These are phyloP conservation scores for Heliopora coerulea DNA, from an alignment of 92 coral and sea anemone species.

Conservation along the genomic window DNA sequence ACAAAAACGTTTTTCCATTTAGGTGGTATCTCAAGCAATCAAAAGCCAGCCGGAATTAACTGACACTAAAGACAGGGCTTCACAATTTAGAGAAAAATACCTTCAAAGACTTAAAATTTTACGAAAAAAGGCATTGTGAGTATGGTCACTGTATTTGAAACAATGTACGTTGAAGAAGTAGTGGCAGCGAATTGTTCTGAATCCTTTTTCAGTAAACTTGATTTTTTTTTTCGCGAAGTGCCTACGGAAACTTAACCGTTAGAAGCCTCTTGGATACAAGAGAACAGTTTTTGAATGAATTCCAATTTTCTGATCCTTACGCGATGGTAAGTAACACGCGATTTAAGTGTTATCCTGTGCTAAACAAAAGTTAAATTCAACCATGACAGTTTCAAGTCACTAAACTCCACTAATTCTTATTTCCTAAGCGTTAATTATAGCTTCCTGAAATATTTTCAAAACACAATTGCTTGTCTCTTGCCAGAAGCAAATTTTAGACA, in stretches of 20 bases:
- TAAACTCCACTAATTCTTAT: too few species aligned
- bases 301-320: slow-evolving; percentile 83
- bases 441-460: too few species aligned
- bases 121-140: slow-evolving; percentile 82
- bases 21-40: slow-evolving; percentile 84
- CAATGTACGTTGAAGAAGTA: too few species aligned
- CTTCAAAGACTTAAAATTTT: slow-evolving; percentile 65
- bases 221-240: slow-evolving; percentile 51
- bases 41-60: slow-evolving; percentile 67
- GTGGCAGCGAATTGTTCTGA: too few species aligned
- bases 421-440: too few species aligned
- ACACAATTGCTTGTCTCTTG: too few species aligned
- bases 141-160: too few species aligned
- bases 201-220: too few species aligned
- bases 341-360: too few species aligned
- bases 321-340: slow-evolving; percentile 64
- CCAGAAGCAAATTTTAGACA: too few species aligned
- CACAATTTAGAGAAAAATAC: slow-evolving; percentile 80
- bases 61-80: slow-evolving; percentile 83
- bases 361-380: too few species aligned
- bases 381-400: too few species aligned
- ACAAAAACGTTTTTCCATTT: background rate
- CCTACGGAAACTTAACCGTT: slow-evolving; percentile 86
- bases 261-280: slow-evolving; percentile 91
- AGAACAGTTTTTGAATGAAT: slow-evolving; percentile 89